Evolutionary conservation across 2,797 vertebrate species (phyloP), one percentile per base, ranked within the genome.

Genomic region (Acanthopagrus latus): DNA sequence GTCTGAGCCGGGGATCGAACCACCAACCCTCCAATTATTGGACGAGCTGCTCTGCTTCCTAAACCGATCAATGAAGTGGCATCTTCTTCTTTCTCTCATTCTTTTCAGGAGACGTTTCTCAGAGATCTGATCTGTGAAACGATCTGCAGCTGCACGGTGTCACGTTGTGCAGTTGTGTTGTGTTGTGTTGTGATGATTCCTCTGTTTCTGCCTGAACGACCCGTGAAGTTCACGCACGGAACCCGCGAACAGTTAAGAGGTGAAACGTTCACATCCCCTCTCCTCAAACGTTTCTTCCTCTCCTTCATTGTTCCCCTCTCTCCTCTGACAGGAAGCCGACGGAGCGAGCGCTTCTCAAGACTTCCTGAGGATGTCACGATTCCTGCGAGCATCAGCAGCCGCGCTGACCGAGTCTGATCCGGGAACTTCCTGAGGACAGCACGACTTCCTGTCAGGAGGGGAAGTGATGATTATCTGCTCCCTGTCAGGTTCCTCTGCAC

Each of bases 371-470:
- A 85, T 44, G 77, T 83, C 84, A 68, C 29, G 14, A 52, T 44
- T 74, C 58, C 57, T 29, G 23, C n/a, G 6, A 74, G 69, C 75
- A 47, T 64, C 79, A 73, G 64, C 69, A 51, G 9, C 13, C 29
- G 3, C 3, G 38, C 7, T 1, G 50, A 52, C 23, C 6, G 1
- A 29, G 21, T 14, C 63, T 21, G 66, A 81, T 23, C 11, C 0
- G 29, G 50, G 9, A 64, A 54, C 23, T 14, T 80, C 70, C 87
- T 18, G 59, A 47, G 44, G 73, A 69, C 1, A 3, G 44, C 73
- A 55, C n/a, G 63, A 84, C 82, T 86, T 91, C 88, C 90, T 88
- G 81, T 84, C 84, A 78, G 84, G 23, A 7, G 44, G 79, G 80
- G 85, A 88, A 78, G 83, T 58, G 78, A 73, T 81, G 81, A 63